phyloP scores from a whole-genome alignment of 2,113 vertebrate species.

The Sterna hirundo region DNA sequence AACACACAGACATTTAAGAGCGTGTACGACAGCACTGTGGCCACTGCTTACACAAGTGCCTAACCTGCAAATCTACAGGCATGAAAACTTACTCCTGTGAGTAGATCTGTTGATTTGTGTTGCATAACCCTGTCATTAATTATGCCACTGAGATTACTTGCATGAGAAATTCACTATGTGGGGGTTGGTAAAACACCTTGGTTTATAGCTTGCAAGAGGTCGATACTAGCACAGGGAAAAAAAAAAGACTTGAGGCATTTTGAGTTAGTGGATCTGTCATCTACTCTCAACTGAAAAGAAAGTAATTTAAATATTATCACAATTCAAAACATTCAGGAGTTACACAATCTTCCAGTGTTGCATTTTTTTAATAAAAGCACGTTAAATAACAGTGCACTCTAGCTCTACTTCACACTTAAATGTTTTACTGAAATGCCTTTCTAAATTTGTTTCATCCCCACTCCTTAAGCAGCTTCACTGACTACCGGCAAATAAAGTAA shows the following conservation, averaged over 20 bases:
- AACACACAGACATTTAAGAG: background rate
- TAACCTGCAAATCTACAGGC: background rate
- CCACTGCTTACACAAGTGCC: background rate
- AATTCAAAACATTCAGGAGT: background rate
- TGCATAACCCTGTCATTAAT: constrained; percentile 15
- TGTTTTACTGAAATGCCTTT: constrained; percentile 6
- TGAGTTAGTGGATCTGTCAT: background rate
- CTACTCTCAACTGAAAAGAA: background rate
- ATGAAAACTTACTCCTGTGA: background rate
- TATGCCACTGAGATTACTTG: background rate
- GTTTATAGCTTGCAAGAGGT: background rate
- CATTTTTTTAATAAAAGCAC: background rate
- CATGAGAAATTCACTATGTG: background rate
- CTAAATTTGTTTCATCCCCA: background rate
- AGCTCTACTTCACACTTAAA: background rate
- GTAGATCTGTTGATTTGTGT: background rate
- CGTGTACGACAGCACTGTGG: background rate
- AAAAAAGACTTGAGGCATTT: background rate
- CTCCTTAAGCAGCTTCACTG: background rate
- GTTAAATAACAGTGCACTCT: constrained; percentile 19
- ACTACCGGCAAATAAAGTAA: background rate
- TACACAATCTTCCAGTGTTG: background rate
- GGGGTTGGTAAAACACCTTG: background rate
- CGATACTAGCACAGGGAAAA: background rate
- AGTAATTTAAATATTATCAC: constrained; percentile 23